Percentiles rank a stretch among this genome's conserved stretches.
phyloP scores from a whole-genome alignment of 2,888 invertebrate genomes.

The Folsomia candida region DNA sequence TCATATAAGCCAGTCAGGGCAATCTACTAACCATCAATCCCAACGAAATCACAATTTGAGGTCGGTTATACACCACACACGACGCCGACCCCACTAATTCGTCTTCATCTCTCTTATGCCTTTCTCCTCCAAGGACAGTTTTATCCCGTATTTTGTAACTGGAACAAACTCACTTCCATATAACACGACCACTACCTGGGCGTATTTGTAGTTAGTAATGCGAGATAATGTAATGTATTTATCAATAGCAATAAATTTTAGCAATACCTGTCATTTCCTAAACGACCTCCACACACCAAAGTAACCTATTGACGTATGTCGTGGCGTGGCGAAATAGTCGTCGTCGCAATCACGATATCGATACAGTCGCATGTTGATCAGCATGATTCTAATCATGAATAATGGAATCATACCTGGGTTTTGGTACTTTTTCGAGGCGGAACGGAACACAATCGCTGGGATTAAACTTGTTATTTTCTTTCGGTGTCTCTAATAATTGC shows the following conservation, averaged over 20 bases:
- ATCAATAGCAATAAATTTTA: neutral
- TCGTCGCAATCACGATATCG: neutral
- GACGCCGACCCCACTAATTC: neutral
- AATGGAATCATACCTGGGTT: neutral
- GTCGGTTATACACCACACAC: neutral
- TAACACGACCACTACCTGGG: neutral
- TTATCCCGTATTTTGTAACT: too few relatives aligned
- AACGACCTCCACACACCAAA: neutral
- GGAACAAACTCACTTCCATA: too few relatives aligned
- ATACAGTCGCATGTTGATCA: too few relatives aligned
- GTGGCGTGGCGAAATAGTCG: neutral
- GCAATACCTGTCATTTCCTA: neutral
- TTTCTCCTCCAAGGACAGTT: too few relatives aligned
- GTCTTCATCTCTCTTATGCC: neutral
- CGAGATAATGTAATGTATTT: neutral
- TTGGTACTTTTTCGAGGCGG: too few relatives aligned
- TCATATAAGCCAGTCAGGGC: neutral
- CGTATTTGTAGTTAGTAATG: neutral
- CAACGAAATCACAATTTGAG: neutral
- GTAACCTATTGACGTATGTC: neutral
- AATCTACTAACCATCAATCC: neutral
- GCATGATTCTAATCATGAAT: neutral
- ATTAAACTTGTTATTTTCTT: neutral
- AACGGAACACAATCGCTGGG: neutral
- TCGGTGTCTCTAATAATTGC: neutral